A percentile compares a stretch with the other conserved stretches of the same genome.
Evolutionary conservation across 2,797 vertebrate genomes (phyloP).

Genomic region (Rhinoraja longicauda): DNA sequence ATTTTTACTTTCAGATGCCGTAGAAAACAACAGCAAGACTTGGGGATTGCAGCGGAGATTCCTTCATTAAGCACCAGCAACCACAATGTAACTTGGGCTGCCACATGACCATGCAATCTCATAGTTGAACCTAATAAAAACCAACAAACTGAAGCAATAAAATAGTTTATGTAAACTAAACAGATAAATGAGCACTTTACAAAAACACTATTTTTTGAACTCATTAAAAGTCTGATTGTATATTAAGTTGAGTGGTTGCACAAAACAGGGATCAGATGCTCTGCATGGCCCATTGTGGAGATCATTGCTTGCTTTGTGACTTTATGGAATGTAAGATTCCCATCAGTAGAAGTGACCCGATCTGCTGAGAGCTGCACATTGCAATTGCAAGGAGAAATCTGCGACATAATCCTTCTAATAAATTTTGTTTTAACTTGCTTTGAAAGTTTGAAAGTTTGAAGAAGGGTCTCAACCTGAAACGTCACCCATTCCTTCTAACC

Average conservation of each 20-base stretch:
- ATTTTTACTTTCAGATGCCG: not conserved
- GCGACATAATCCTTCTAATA: no score
- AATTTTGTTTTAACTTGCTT: not conserved
- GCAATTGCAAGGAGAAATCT: no score
- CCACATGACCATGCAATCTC: not conserved
- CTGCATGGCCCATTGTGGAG: not conserved
- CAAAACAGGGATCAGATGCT: not conserved
- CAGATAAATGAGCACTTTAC: not conserved
- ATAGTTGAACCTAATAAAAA: not conserved
- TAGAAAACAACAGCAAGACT: not conserved
- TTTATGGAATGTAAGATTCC: not conserved
- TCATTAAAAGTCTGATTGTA: not conserved
- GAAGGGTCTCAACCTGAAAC: no score
- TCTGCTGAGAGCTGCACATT: no score
- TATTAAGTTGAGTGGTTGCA: not conserved
- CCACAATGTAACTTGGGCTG: not conserved
- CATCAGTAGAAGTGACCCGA: not conserved
- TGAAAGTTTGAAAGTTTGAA: no score
- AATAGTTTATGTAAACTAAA: not conserved
- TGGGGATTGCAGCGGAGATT: not conserved
- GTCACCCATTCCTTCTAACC: no score
- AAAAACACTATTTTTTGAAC: not conserved
- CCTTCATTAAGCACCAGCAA: not conserved
- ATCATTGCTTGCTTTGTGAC: not conserved
- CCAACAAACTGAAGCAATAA: not conserved